phyloP scores from a whole-genome alignment of 2,888 invertebrate genomes.

The Eupeodes luniger region DNA sequence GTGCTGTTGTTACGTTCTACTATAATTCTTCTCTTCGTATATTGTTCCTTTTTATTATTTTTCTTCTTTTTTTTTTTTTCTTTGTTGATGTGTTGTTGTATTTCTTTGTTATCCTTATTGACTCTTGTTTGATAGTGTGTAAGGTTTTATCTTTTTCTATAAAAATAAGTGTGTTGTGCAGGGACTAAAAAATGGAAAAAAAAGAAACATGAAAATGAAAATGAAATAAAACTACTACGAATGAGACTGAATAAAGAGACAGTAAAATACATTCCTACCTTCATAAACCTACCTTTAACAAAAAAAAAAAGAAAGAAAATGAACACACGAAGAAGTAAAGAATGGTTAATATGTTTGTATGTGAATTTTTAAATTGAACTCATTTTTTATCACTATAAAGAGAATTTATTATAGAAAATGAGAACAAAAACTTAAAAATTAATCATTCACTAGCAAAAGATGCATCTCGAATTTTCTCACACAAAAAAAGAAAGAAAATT shows the following conservation, averaged over 20 bases:
- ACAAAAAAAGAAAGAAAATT: slow-evolving; percentile 37
- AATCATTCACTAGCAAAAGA: slow-evolving; percentile 65
- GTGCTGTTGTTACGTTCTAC: slow-evolving; percentile 21
- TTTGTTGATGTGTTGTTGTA: neutral
- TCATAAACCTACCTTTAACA: slow-evolving; percentile 2
- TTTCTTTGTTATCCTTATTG: slow-evolving; percentile 70
- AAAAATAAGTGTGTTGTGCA: slow-evolving; percentile 41
- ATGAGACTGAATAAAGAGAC: slow-evolving; percentile 21
- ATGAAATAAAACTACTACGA: slow-evolving; percentile 19
- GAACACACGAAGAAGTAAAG: neutral
- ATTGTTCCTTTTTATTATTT: slow-evolving; percentile 56
- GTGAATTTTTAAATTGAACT: slow-evolving; percentile 74
- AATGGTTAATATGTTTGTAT: slow-evolving; percentile 67
- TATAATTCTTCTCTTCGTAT: slow-evolving; percentile 51
- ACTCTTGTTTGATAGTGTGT: slow-evolving; percentile 50
- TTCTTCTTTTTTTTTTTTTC: slow-evolving; percentile 16
- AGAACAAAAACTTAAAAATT: slow-evolving; percentile 58
- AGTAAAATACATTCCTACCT: slow-evolving; percentile 12
- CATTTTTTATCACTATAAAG: slow-evolving; percentile 73
- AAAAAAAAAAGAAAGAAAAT: neutral
- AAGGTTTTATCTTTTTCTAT: slow-evolving; percentile 53
- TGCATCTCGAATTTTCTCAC: slow-evolving; percentile 32
- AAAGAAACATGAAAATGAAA: neutral
- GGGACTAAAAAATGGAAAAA: neutral
- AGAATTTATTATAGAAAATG: slow-evolving; percentile 64